These are phyloP conservation scores for Leucophora obtusa DNA, from an alignment of 2,888 invertebrate species.

Conservation along the genomic window DNA sequence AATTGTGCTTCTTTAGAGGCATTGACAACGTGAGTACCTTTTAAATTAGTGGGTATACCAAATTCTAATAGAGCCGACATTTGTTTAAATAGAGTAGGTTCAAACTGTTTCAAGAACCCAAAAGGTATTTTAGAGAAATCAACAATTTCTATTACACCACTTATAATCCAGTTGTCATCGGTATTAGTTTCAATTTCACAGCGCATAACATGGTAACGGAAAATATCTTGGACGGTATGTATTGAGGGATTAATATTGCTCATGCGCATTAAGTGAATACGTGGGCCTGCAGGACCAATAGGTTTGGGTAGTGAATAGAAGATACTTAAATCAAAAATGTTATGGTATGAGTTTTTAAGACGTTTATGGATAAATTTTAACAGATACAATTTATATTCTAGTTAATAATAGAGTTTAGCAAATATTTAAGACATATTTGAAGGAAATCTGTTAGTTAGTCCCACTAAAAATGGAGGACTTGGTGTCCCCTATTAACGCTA, in stretches of 20 bases:
- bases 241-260: conserved; percentile 76
- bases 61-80: conserved; percentile 73
- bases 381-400: no score
- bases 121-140: conserved; percentile 79
- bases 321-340: conserved; percentile 67
- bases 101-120: conserved; percentile 72
- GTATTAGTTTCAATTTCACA: conserved; percentile 73
- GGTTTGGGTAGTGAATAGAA: conserved; percentile 73
- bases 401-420: no score
- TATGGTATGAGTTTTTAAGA: no score
- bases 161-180: conserved; percentile 81
- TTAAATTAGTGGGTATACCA: conserved; percentile 72
- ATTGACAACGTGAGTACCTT: conserved; percentile 73
- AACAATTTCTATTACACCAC: conserved; percentile 80
- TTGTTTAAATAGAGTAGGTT: conserved; percentile 70
- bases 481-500: no score
- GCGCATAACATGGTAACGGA: conserved; percentile 73
- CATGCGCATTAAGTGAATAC: conserved; percentile 80
- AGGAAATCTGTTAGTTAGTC: no score
- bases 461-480: no score
- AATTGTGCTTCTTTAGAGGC: conserved; percentile 74
- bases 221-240: conserved; percentile 71
- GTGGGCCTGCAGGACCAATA: conserved; percentile 78
- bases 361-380: no score
- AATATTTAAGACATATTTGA: no score